A percentile compares a stretch with the other conserved stretches of the same genome.
These are phyloP conservation scores for Odontophorus gujanensis DNA, from an alignment of 2,113 vertebrate species.

Conservation along the genomic window DNA sequence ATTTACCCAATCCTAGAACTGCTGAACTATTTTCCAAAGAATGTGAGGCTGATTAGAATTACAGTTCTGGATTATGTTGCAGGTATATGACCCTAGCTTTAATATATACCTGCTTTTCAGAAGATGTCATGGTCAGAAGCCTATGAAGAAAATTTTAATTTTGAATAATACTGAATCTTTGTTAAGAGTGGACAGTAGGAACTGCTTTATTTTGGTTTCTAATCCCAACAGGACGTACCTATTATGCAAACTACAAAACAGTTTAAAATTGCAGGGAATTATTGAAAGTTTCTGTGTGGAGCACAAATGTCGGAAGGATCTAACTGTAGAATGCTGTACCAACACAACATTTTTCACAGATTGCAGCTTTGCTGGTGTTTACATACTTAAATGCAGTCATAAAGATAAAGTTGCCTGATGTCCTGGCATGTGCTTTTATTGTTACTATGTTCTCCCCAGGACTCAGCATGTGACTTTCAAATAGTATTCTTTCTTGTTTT, in stretches of 20 bases:
- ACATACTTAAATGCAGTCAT: not conserved
- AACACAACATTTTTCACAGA: not conserved
- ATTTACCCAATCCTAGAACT: not conserved
- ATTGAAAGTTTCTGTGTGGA: not conserved
- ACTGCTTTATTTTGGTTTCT: not conserved
- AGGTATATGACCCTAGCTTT: not conserved
- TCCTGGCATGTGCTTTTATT: not conserved
- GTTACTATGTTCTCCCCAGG: not conserved
- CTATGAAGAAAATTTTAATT: not conserved
- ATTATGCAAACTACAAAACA: not conserved
- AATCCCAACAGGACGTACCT: not conserved
- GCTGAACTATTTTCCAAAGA: not conserved
- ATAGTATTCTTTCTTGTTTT: constrained; percentile 30
- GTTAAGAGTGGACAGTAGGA: not conserved
- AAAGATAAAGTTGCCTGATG: not conserved
- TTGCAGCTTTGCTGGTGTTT: not conserved
- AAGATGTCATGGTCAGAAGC: not conserved
- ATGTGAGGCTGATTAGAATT: not conserved
- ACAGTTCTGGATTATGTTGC: not conserved
- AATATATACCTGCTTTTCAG: not conserved
- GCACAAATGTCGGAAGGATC: not conserved
- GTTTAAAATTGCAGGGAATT: constrained; percentile 14
- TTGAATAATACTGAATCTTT: not conserved
- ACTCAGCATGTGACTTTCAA: not conserved
- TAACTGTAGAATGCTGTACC: not conserved